Base-by-base conservation (phyloP, 2,113 vertebrate genomes). In the Forbesichthys papilliferus region DNA sequence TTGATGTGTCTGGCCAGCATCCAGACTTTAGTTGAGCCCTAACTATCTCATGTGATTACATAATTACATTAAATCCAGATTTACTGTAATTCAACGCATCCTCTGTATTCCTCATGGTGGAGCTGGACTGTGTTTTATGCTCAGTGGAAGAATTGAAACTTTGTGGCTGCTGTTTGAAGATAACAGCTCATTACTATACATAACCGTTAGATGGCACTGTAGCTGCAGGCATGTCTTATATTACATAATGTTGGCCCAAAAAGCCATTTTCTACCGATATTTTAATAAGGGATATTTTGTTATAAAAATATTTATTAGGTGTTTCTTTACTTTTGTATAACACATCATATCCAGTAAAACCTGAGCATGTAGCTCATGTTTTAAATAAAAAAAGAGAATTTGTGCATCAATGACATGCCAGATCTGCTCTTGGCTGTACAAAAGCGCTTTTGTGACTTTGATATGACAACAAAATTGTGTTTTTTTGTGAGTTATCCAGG, bases 151-250 rank as follows among this genome's bases (percentile, higher is more conserved):
- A 18, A 75, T 33, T 71, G 36, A 69, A 73, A 63, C 48, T 8
- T 57, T 52, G 70, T 73, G 70, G 64, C 54, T 46, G 5, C 36
- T 3, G 61, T 63, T 52, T 52, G 52, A 47, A 63, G 63, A 58
- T 14, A 1, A 8, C 36, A 42, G 36, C 36, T 42, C 14, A 36
- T 52, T 69, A 18, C 63, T 47, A 61, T 4, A 3, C 58, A 56
- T 20, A 14, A 14, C 90, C 92, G 90, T 78, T 8, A 88, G 92
- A 82, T 74, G 90, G 90, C 71, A 48, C 82, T 84, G 64, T 84
- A 64, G 73, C 69, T 49, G n/a, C 36, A 33, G 67, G 10, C 51
- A 53, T 48, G 47, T 13, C 53, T 9, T 13, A 14, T 48, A 52
- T 52, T 11, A 6, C n/a, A 14, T 53, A 34, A 10, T 27, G 3